Conservation (phyloP, 2,797 vertebrate species). For the Melanotaenia parkinsoni region DNA sequence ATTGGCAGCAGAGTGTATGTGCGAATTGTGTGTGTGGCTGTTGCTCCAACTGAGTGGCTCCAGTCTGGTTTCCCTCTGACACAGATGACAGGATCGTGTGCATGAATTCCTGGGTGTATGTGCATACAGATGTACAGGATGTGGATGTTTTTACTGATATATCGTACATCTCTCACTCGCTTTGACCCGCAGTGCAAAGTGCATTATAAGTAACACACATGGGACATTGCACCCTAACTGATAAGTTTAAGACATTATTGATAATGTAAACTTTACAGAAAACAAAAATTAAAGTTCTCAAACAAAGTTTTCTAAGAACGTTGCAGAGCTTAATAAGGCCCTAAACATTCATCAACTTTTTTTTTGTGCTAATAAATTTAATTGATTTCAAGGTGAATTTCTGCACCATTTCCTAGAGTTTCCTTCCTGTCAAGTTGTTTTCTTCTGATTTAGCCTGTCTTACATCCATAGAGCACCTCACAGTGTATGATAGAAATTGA, state of each 20-base stretch:
- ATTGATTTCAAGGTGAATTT: slow-evolving; percentile 42
- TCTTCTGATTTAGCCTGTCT: slow-evolving; percentile 71
- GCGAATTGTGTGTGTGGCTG: slow-evolving; percentile 19
- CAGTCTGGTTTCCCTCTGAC: slow-evolving; percentile 69
- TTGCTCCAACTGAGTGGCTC: slow-evolving; percentile 42
- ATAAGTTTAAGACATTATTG: not conserved
- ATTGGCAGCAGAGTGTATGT: slow-evolving; percentile 47
- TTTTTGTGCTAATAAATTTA: slow-evolving; percentile 28
- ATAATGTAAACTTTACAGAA: not conserved
- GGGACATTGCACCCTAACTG: not conserved
- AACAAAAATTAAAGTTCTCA: not conserved
- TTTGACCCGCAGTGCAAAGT: slow-evolving; percentile 15
- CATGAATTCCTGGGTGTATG: slow-evolving; percentile 37
- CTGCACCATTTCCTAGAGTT: slow-evolving; percentile 54
- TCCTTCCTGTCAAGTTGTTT: slow-evolving; percentile 69
- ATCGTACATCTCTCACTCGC: slow-evolving; percentile 37
- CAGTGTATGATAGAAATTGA: slow-evolving; percentile 77
- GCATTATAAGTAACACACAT: not conserved
- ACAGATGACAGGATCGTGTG: slow-evolving; percentile 59
- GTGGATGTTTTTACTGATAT: slow-evolving; percentile 18
- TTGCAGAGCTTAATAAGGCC: slow-evolving; percentile 7
- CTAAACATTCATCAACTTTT: not conserved
- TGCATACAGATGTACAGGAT: slow-evolving; percentile 11
- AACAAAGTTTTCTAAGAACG: slow-evolving; percentile 21
- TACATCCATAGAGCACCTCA: slow-evolving; percentile 62